Evolutionary conservation across 1,140 invertebrate genomes (phyloP), one percentile per base, ranked within the genome.

Genomic region (Centruroides sculpturatus): DNA sequence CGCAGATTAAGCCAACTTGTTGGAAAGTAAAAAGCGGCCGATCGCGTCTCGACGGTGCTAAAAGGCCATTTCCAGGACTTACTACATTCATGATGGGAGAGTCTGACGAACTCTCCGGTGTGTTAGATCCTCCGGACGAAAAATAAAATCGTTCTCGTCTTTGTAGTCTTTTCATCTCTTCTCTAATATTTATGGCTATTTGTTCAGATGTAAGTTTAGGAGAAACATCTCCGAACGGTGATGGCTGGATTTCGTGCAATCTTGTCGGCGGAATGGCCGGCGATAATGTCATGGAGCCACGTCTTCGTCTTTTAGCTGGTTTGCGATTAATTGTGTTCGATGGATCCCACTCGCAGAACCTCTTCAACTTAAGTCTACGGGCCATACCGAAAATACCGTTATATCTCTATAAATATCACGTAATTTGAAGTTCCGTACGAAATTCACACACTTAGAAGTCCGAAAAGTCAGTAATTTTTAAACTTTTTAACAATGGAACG

Each of bases 1-100:
- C 92, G 77, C 92, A 97, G 66, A 98, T 94, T 71, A 94, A 79
- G 68, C 88, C 87, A 69, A 96, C 92, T 85, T 94, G 89, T 77
- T 86, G 88, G 72, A 95, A 95, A 65, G 92, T 96, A 74, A 97
- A 96, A 54, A 96, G 77, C 4, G 92, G 89, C 70, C 86, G 86
- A 69, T 92, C 88, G 67, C 71, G 70, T 50, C 73, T 69, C 64
- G 77, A 67, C 61, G 78, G 71, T 55, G 74, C 71, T 41, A 72
- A 71, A 35, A 76, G 78, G 58, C 80, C 71, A 10, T 35, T 51
- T 55, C 47, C 64, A 47, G 48, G 46, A 49, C 50, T 56, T 3
- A 23, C 12, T 34, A 12, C 2, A 50, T 50, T 13, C 13, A 12
- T 12, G 13, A 12, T 50, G 49, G 12, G 12, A 12, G 49, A 50